Base-by-base conservation (phyloP, 1,140 invertebrate species). In the Penaeus vannamei region DNA sequence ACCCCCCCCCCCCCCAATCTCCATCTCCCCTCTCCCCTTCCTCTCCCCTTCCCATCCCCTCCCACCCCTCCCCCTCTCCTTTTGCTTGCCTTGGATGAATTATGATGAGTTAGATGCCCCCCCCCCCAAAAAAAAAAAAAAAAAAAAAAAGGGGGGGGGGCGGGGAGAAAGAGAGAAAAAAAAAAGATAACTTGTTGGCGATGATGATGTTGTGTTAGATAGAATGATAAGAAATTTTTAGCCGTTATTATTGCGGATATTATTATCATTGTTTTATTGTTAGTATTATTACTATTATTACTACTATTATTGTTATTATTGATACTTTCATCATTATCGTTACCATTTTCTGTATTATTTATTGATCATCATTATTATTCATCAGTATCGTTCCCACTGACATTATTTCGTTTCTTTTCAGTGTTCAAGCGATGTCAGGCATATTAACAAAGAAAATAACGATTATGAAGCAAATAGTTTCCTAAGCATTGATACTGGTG, bases 221-320 rank as follows among this genome's bases (percentile, higher is more conserved):
- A 53, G 53, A 53, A 53, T 53, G 53, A 53, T 53, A 12, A 10
- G 53, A 53, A 14, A 29, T 20, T 36, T 7, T 29, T 29, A 76
- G n/a, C 42, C 10, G 10, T 5, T 72, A 72, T 72, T 72, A 72
- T 26, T 72, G 22, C 17, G 1, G 17, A 2, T 72, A 19, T 72
- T 22, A 72, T 72, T 19, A 3, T 72, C 32, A 23, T 72, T n/a
- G 14, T n/a, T 14, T 72, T n/a, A 72, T 72, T 72, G 22, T 72
- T n/a, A 72, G 26, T 72, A 72, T 72, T n/a, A 72, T 69, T n/a
- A n/a, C n/a, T n/a, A 69, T 72, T 26, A 72, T 72, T 8, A 72
- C 26, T 72, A 23, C 26, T 72, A 3, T 72, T n/a, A 29, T 76
- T 14, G 1, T 20, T 8, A 72, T 72, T 72, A n/a, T 2, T 72